phyloP scores from a whole-genome alignment of 1,140 invertebrate species.

The Drosophila parvula region DNA sequence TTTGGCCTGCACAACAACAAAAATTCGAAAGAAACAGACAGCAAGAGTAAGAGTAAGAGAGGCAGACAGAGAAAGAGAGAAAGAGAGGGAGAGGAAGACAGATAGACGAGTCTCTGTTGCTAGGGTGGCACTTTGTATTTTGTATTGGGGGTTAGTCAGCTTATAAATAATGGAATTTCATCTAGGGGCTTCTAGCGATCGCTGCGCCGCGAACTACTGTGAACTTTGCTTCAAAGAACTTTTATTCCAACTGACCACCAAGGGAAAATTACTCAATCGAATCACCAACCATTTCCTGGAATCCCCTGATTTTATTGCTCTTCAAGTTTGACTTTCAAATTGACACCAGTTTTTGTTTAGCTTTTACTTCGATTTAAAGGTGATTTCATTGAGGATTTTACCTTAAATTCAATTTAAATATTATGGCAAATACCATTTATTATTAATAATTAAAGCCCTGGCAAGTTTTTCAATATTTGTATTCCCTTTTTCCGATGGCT shows the following conservation, averaged over 20 bases:
- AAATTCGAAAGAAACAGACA: background rate
- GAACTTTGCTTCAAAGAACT: slow-evolving; percentile 27
- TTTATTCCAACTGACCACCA: slow-evolving; percentile 1
- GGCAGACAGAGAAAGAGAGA: background rate
- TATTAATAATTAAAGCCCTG: too few relatives aligned
- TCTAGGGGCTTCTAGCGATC: slow-evolving; percentile 11
- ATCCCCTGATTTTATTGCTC: slow-evolving; percentile 1
- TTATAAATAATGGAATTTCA: slow-evolving; percentile 51
- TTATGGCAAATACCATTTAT: background rate
- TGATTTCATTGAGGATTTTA: background rate
- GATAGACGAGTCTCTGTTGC: slow-evolving; percentile 41
- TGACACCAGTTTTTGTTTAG: background rate
- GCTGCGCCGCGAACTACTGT: slow-evolving; percentile 3
- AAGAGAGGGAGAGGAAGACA: background rate
- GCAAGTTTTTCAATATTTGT: background rate
- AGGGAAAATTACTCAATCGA: slow-evolving; percentile 37
- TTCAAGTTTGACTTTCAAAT: background rate
- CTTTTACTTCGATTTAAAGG: background rate
- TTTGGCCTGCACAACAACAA: slow-evolving; percentile 26
- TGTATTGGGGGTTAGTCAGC: slow-evolving; percentile 36
- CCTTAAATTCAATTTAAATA: background rate
- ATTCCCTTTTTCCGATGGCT: background rate
- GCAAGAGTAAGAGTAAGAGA: background rate
- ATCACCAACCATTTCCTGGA: slow-evolving; percentile 13
- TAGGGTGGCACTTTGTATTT: slow-evolving; percentile 25